phyloP scores from a whole-genome alignment of 1,140 invertebrate species.

The Drosophila chauvacae region DNA sequence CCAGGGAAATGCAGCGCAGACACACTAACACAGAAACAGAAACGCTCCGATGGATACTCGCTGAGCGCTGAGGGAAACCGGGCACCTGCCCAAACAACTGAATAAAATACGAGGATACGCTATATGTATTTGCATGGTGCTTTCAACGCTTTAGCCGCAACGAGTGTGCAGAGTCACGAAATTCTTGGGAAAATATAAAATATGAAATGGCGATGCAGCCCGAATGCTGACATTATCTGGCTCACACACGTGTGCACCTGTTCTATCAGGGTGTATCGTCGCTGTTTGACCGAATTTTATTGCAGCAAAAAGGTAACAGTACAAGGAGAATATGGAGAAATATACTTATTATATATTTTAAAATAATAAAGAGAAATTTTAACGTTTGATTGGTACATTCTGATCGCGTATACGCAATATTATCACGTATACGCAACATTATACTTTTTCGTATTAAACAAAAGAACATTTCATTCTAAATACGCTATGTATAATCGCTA shows the following conservation, averaged over 20 bases:
- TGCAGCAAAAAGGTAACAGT: neutral
- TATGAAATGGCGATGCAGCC: slow-evolving; percentile 20
- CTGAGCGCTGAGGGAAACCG: neutral
- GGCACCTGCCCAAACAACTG: slow-evolving; percentile 14
- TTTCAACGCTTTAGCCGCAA: slow-evolving; percentile 40
- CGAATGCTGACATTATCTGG: slow-evolving; percentile 32
- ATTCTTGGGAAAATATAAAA: slow-evolving; percentile 35
- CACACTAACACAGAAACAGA: neutral
- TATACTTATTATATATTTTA: neutral
- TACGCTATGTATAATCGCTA: too few species aligned
- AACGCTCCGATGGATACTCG: neutral
- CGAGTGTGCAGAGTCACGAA: slow-evolving; percentile 28
- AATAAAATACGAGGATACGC: slow-evolving; percentile 7
- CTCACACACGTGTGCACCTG: slow-evolving; percentile 10
- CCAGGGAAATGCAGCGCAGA: slow-evolving; percentile 24
- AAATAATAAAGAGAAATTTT: too few species aligned
- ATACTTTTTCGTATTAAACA: neutral
- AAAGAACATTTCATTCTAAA: too few species aligned
- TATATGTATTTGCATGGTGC: slow-evolving; percentile 26
- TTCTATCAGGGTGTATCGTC: neutral
- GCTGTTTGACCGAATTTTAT: neutral
- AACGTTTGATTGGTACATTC: neutral
- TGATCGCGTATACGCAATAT: neutral
- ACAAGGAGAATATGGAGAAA: neutral
- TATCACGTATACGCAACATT: neutral